phyloP scores from a whole-genome alignment of 2,888 invertebrate genomes.

The Andrena chrysosceles region DNA sequence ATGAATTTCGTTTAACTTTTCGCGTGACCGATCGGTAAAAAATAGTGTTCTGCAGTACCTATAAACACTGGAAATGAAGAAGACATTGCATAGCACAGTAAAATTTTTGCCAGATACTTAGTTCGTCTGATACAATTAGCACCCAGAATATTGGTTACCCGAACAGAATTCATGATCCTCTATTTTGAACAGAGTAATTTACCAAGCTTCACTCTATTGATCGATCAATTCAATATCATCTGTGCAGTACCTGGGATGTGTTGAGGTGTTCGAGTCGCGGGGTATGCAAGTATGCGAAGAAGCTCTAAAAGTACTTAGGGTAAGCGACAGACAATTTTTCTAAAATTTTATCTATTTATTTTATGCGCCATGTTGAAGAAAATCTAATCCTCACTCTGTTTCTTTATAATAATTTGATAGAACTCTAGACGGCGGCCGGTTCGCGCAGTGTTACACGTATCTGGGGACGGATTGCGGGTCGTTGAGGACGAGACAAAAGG shows the following conservation, averaged over 20 bases:
- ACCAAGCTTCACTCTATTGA: conserved; percentile 2
- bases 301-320: conserved; percentile 98
- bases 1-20: too few relatives aligned
- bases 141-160: neutral
- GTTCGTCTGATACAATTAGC: too few relatives aligned
- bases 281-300: conserved; percentile 99
- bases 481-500: conserved; percentile 99
- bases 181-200: neutral
- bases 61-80: too few relatives aligned
- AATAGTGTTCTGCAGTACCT: too few relatives aligned
- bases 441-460: conserved; percentile 95
- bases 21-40: too few relatives aligned
- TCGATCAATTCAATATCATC: conserved; percentile 30
- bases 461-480: conserved; percentile 97
- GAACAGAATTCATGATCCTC: neutral
- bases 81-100: too few relatives aligned
- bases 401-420: conserved; percentile 84
- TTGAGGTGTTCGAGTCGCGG: conserved; percentile 99
- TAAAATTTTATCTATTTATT: neutral
- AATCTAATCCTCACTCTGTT: neutral
- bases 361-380: neutral
- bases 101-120: too few relatives aligned
- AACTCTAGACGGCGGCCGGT: conserved; percentile 95
- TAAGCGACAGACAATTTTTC: conserved; percentile 85
- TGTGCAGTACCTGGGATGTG: conserved; percentile 96